Conservation (phyloP, 2,797 vertebrate genomes). For the Thripadectes ignobilis region DNA sequence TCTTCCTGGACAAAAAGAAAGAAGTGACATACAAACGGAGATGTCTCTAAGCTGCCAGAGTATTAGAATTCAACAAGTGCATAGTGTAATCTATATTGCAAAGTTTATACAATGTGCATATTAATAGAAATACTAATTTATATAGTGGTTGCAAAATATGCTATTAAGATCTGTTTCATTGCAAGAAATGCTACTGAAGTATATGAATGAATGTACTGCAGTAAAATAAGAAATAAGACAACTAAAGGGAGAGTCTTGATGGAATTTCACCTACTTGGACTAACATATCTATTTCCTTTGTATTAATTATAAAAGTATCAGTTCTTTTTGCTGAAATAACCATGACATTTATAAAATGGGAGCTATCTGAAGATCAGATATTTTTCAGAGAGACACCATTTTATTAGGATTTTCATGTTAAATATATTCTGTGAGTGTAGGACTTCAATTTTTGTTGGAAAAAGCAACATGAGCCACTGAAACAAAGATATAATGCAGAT, state of each 20-base stretch:
- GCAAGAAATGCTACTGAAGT: neutral
- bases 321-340: neutral
- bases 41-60: neutral
- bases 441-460: neutral
- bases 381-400: neutral
- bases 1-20: constrained; percentile 30
- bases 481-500: neutral
- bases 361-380: neutral
- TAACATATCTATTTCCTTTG: neutral
- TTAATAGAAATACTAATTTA: neutral
- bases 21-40: neutral
- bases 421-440: constrained; percentile 9
- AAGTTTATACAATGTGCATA: neutral
- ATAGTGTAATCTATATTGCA: constrained; percentile 13
- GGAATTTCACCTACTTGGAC: neutral
- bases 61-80: neutral
- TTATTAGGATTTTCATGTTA: neutral
- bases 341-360: neutral
- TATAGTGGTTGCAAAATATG: neutral
- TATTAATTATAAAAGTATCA: neutral
- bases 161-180: constrained; percentile 6
- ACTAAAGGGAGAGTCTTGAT: neutral
- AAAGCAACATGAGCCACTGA: neutral
- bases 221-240: constrained; percentile 16
- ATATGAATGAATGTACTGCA: neutral